Conservation (phyloP, 1,140 invertebrate species). For the Arctopsyche grandis region DNA sequence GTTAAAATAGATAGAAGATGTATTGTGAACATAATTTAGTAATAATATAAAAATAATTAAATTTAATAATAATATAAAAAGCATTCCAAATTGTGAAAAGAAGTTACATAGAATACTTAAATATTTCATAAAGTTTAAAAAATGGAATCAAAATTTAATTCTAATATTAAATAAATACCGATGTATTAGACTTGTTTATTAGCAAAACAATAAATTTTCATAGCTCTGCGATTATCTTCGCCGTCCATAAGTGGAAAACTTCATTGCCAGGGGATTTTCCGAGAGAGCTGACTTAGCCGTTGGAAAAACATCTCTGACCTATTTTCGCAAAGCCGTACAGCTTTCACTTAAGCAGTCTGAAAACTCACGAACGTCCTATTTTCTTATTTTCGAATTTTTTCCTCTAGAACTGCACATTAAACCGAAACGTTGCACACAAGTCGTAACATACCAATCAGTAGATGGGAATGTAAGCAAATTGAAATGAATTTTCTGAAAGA, state of each 20-base stretch:
- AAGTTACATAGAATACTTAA: no score
- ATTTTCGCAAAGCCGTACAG: slow-evolving; percentile 27
- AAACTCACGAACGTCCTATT: slow-evolving; percentile 22
- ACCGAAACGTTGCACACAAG: not conserved
- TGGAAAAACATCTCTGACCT: slow-evolving; percentile 26
- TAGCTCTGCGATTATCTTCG: slow-evolving; percentile 1
- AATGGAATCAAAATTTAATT: no score
- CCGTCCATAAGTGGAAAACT: slow-evolving; percentile 22
- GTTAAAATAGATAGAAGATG: no score
- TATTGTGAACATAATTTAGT: no score
- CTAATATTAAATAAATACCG: no score
- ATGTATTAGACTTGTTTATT: not conserved
- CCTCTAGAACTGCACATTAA: not conserved
- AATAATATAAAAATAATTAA: no score
- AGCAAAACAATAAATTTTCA: slow-evolving; percentile 19
- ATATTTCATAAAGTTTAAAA: no score
- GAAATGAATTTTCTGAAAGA: not conserved
- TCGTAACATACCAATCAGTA: not conserved
- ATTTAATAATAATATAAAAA: no score
- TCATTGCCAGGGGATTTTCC: slow-evolving; percentile 20
- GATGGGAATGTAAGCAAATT: slow-evolving; percentile 9
- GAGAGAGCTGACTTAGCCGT: slow-evolving; percentile 24
- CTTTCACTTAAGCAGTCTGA: slow-evolving; percentile 20
- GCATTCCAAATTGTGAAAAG: no score
- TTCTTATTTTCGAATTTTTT: not conserved